Evolutionary conservation across 2,797 vertebrate genomes (phyloP).

Genomic region (Telmatherina bonti): DNA sequence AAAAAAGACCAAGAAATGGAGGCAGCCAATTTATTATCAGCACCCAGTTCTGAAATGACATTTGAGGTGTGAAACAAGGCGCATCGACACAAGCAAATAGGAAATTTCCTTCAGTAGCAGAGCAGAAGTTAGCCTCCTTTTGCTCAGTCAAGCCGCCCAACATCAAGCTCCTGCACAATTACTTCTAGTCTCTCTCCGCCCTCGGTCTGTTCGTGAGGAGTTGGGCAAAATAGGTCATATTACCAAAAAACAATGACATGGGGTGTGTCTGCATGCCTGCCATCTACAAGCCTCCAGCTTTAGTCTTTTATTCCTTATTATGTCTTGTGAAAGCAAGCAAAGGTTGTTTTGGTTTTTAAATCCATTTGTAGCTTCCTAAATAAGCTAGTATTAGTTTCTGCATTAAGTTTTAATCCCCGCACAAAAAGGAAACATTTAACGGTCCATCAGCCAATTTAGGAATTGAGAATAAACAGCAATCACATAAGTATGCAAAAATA

Average conservation of each 20-base stretch:
- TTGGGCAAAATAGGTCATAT: constrained; percentile 78
- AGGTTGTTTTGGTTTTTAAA: not conserved
- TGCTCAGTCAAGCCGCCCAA: constrained; percentile 33
- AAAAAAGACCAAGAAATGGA: constrained; percentile 15
- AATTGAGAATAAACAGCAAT: not conserved
- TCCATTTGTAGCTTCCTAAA: constrained; percentile 1
- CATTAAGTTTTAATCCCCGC: not conserved
- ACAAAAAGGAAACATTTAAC: not conserved
- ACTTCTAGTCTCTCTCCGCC: constrained; percentile 58
- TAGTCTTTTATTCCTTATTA: constrained; percentile 32
- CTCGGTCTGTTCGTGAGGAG: constrained; percentile 47
- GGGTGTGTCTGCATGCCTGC: constrained; percentile 54
- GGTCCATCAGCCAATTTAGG: not conserved
- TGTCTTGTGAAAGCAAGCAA: constrained; percentile 23
- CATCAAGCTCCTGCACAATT: constrained; percentile 37
- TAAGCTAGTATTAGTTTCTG: not conserved
- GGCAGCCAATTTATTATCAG: constrained; percentile 12
- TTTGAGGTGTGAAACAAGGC: constrained; percentile 31
- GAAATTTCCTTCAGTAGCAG: constrained; percentile 28
- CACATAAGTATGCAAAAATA: not conserved
- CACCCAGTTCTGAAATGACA: not conserved
- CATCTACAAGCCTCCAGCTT: constrained; percentile 42
- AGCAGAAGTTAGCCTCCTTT: constrained; percentile 42
- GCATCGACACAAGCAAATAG: not conserved
- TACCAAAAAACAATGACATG: constrained; percentile 75